phyloP scores from a whole-genome alignment of 2,797 vertebrate genomes.

The Parambassis ranga region DNA sequence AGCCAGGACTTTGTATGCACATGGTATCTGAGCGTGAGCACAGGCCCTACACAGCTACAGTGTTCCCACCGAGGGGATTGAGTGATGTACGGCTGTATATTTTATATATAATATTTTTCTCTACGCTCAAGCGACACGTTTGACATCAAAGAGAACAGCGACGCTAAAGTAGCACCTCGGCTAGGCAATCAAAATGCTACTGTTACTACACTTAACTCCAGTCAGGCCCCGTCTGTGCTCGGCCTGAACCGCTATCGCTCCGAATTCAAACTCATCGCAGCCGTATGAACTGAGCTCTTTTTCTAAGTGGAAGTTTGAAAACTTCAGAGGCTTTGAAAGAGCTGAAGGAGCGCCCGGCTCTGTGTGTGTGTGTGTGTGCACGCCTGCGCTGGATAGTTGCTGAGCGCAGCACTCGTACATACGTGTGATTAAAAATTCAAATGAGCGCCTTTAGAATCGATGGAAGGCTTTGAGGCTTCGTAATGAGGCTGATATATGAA shows the following conservation, averaged over 20 bases:
- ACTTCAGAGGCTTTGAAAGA: slow-evolving; percentile 71
- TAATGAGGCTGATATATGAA: slow-evolving; percentile 93
- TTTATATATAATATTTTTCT: slow-evolving; percentile 65
- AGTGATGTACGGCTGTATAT: slow-evolving; percentile 57
- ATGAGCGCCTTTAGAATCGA: slow-evolving; percentile 94
- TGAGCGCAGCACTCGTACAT: slow-evolving; percentile 86
- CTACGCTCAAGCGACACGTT: slow-evolving; percentile 62
- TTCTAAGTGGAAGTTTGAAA: slow-evolving; percentile 65
- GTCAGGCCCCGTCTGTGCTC: slow-evolving; percentile 31
- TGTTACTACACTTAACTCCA: slow-evolving; percentile 51
- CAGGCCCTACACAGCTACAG: slow-evolving; percentile 63
- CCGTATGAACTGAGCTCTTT: slow-evolving; percentile 55
- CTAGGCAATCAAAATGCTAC: slow-evolving; percentile 38
- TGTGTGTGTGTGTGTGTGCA: slow-evolving; percentile 26
- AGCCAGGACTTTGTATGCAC: slow-evolving; percentile 78
- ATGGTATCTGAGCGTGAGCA: slow-evolving; percentile 64
- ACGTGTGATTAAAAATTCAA: slow-evolving; percentile 96
- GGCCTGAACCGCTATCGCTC: slow-evolving; percentile 36
- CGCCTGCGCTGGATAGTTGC: slow-evolving; percentile 64
- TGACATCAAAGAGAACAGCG: slow-evolving; percentile 66
- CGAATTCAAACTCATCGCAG: slow-evolving; percentile 43
- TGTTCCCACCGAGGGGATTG: slow-evolving; percentile 45
- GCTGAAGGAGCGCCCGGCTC: slow-evolving; percentile 71
- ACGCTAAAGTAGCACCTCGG: slow-evolving; percentile 40
- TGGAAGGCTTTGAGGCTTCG: slow-evolving; percentile 89